Evolutionary conservation across 2,113 vertebrate genomes (phyloP), one percentile per base, ranked within the genome.

Genomic region (Rhodinocichla rosea): DNA sequence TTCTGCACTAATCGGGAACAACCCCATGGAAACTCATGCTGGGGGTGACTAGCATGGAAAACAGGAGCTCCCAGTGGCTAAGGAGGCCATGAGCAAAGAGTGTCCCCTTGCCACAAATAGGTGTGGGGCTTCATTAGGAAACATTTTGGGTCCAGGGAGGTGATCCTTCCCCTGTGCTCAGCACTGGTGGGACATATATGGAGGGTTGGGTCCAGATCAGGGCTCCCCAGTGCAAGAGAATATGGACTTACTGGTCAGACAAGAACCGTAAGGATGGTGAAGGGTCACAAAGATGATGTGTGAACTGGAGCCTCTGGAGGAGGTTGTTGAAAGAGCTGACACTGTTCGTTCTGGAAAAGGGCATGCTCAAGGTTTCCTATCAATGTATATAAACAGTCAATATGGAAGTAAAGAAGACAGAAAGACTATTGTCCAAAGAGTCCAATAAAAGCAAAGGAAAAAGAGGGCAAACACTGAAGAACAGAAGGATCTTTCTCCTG

Each of bases 31-130:
- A 24, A 15, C 32, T 49, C 16, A 8, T 45, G 7, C 2, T 53
- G 12, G 23, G 21, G 7, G 6, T 10, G 40, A n/a, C 6, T 0
- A 1, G 6, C 1, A 15, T n/a, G 49, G 44, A 69, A 53, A 76
- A 20, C 8, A 57, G 15, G 30, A 83, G 8, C 4, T 52, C 9
- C 27, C 10, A 6, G 27, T n/a, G 44, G 44, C 28, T 30, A 79
- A 28, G 22, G 11, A 52, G 8, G 47, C n/a, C 10, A 35, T 23
- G 10, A 91, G 9, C 9, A 44, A 13, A 55, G 10, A 67, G 8
- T 47, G 21, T 22, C 22, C 3, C 21, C 24, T 68, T 67, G 7
- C 13, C 1, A 4, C 20, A 21, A 42, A 64, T 39, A 44, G n/a
- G 3, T 32, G 20, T 45, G 6, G 20, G 44, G 8, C 11, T 60